Evolutionary conservation across 2,113 vertebrate species (phyloP).

Genomic region (Puma concolor): DNA sequence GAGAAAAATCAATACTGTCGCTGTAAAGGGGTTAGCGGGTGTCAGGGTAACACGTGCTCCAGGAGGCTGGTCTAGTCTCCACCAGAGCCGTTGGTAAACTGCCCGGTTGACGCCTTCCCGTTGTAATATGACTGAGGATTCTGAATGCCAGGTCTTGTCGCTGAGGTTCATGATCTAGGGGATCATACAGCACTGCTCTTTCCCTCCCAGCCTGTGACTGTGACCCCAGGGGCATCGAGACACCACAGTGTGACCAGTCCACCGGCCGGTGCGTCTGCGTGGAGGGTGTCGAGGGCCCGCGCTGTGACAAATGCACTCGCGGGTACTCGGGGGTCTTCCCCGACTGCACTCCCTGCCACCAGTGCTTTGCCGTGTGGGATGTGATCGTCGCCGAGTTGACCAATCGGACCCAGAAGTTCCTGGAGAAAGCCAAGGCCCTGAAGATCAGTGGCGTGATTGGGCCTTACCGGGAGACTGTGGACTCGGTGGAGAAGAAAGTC

Average conservation of each 20-base stretch:
- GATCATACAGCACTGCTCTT: neutral
- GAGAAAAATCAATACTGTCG: neutral
- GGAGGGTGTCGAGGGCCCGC: constrained; percentile 91
- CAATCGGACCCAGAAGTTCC: constrained; percentile 93
- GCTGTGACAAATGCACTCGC: constrained; percentile 93
- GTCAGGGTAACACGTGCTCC: neutral
- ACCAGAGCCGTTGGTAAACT: rapidly evolving
- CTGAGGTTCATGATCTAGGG: neutral
- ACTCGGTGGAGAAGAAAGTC: constrained; percentile 90
- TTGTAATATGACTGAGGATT: neutral
- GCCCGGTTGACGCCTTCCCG: neutral
- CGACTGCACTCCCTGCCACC: constrained; percentile 93
- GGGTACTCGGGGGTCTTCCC: constrained; percentile 95
- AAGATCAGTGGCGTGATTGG: constrained; percentile 93
- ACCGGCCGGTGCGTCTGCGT: constrained; percentile 92
- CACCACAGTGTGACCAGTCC: constrained; percentile 91
- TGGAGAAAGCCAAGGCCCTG: constrained; percentile 92
- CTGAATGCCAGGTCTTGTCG: neutral
- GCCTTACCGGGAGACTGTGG: constrained; percentile 91
- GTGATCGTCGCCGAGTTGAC: constrained; percentile 89
- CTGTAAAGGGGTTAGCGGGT: neutral
- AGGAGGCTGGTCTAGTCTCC: neutral
- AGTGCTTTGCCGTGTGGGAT: constrained; percentile 97
- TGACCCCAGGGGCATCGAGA: constrained; percentile 90
- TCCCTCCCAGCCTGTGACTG: constrained; percentile 93